A percentile compares a stretch with the other conserved stretches of the same genome.
Evolutionary conservation across 2,888 invertebrate species (phyloP).

Genomic region (Lepidocyrtinus sp.): DNA sequence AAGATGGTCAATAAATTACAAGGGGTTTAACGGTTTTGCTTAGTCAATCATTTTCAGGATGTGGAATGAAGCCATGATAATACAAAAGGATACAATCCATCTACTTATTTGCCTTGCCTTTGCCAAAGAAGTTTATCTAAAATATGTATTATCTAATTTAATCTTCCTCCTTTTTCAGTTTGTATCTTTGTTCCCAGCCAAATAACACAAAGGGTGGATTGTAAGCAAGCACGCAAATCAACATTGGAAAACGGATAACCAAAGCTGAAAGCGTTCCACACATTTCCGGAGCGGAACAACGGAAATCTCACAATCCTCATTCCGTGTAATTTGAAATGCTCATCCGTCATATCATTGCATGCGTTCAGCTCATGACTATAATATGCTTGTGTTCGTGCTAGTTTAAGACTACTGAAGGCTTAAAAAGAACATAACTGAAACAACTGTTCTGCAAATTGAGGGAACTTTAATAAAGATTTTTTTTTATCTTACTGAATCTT

Average conservation of each 20-base stretch:
- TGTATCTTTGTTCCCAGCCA: neutral
- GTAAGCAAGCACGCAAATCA: neutral
- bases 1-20: neutral
- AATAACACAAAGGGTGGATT: neutral
- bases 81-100: too few species aligned
- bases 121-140: too few species aligned
- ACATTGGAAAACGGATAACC: neutral
- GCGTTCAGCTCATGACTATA: slow-evolving; percentile 7
- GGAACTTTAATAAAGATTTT: too few species aligned
- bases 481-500: too few species aligned
- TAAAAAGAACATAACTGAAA: neutral
- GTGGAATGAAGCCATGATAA: too few species aligned
- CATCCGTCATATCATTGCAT: slow-evolving; percentile 5
- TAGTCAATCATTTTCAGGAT: neutral
- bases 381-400: neutral
- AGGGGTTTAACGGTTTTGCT: neutral
- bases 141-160: too few species aligned
- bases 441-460: neutral
- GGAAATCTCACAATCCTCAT: slow-evolving; percentile 5
- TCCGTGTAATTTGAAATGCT: neutral
- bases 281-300: slow-evolving; percentile 32
- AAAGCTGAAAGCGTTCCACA: neutral
- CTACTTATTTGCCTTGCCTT: too few species aligned
- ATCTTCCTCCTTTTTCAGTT: neutral
- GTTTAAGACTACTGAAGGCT: neutral